phyloP scores from a whole-genome alignment of 2,797 vertebrate species.

The Cynopterus sphinx region DNA sequence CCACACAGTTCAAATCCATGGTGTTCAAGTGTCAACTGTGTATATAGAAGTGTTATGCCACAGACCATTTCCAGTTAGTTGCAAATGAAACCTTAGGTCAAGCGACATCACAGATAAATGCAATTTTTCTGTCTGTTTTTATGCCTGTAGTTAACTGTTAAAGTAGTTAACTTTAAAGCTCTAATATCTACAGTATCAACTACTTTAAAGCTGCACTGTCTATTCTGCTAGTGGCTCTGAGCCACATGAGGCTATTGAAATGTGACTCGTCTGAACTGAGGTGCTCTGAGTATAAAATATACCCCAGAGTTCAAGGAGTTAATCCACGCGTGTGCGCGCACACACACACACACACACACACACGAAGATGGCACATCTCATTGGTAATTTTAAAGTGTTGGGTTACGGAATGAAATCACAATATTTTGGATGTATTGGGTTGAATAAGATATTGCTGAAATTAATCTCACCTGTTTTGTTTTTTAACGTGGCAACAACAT shows the following conservation, averaged over 20 bases:
- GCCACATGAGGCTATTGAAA: neutral
- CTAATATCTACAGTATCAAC: neutral
- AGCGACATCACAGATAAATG: neutral
- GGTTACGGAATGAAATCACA: neutral
- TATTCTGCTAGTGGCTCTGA: neutral
- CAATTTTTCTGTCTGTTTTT: neutral
- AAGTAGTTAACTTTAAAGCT: neutral
- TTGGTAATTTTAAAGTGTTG: neutral
- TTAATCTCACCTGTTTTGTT: neutral
- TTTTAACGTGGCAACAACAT: neutral
- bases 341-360: no score
- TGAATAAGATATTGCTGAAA: neutral
- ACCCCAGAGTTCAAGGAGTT: neutral
- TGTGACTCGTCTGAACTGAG: neutral
- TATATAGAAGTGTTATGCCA: neutral
- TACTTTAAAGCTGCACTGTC: neutral
- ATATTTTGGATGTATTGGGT: neutral
- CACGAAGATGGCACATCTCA: neutral
- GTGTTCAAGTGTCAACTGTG: neutral
- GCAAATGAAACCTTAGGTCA: neutral
- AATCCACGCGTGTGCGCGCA: neutral
- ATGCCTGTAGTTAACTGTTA: neutral
- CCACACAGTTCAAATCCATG: neutral
- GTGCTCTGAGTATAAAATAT: neutral
- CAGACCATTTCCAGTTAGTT: neutral